phyloP scores from a whole-genome alignment of 2,888 invertebrate genomes.

The Cartodere bifasciata region DNA sequence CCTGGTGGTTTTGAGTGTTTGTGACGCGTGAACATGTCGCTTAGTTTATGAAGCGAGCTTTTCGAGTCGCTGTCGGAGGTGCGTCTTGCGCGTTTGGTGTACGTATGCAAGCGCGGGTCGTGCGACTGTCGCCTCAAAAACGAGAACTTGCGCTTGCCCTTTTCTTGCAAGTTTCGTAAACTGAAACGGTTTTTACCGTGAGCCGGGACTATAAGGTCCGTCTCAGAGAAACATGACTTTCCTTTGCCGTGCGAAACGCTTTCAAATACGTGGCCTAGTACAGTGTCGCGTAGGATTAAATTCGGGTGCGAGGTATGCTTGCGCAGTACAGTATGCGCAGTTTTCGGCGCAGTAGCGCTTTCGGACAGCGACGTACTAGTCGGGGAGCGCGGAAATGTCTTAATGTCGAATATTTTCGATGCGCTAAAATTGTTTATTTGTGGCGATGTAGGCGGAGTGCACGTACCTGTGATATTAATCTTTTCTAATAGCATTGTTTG shows the following conservation, averaged over 20 bases:
- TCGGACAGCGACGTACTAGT: too few relatives aligned
- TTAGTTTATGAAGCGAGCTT: not conserved
- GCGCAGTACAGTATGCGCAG: too few relatives aligned
- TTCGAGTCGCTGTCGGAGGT: not conserved
- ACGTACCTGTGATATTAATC: slow-evolving; percentile 26
- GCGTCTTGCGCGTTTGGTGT: not conserved
- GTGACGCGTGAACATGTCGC: not conserved
- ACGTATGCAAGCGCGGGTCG: not conserved
- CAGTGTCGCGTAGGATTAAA: too few relatives aligned
- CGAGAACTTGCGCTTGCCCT: not conserved
- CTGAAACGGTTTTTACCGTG: slow-evolving; percentile 1
- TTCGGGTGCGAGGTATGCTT: too few relatives aligned
- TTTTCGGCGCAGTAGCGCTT: too few relatives aligned
- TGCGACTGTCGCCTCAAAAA: not conserved
- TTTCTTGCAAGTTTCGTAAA: not conserved
- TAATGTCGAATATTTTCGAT: too few relatives aligned
- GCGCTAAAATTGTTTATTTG: too few relatives aligned
- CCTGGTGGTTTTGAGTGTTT: slow-evolving; percentile 16
- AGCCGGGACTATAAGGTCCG: too few relatives aligned
- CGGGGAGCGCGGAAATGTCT: too few relatives aligned
- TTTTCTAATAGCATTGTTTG: slow-evolving; percentile 30
- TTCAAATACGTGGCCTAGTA: too few relatives aligned
- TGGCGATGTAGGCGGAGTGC: slow-evolving; percentile 25
- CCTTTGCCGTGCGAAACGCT: too few relatives aligned
- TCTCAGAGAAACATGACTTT: too few relatives aligned